phyloP scores from a whole-genome alignment of 2,113 vertebrate genomes.

The Scophthalmus maximus region DNA sequence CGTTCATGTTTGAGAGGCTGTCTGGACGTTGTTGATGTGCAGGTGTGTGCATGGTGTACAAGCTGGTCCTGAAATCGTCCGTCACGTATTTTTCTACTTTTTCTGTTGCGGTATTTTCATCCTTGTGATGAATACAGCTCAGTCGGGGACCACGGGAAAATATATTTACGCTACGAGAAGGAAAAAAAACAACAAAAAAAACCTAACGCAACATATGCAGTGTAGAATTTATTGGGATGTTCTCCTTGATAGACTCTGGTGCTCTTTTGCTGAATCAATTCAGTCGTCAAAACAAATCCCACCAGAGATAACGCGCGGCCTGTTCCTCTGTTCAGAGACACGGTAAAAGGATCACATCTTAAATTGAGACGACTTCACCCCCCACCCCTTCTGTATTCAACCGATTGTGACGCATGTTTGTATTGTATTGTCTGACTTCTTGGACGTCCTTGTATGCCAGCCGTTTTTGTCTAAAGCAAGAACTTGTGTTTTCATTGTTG shows the following conservation, averaged over 20 bases:
- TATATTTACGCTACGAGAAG: slow-evolving; percentile 57
- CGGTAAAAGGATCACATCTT: slow-evolving; percentile 13
- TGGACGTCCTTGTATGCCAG: slow-evolving; percentile 76
- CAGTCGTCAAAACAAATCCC: slow-evolving; percentile 21
- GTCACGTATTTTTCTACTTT: slow-evolving; percentile 71
- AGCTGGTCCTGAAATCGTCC: slow-evolving; percentile 54
- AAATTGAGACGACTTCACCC: slow-evolving; percentile 40
- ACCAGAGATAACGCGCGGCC: slow-evolving; percentile 11
- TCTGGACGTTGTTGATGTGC: not conserved
- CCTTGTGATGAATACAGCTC: slow-evolving; percentile 61
- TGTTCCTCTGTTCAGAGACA: slow-evolving; percentile 39
- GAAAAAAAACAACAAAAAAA: slow-evolving; percentile 2
- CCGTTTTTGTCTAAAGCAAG: slow-evolving; percentile 74
- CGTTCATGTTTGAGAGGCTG: slow-evolving; percentile 20
- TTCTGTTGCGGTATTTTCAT: slow-evolving; percentile 65
- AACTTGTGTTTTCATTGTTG: slow-evolving; percentile 76
- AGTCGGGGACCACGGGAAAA: slow-evolving; percentile 56
- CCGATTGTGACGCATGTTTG: slow-evolving; percentile 78
- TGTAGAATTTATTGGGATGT: slow-evolving; percentile 43
- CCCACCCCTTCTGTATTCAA: slow-evolving; percentile 51
- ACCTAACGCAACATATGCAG: slow-evolving; percentile 62
- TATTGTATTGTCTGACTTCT: slow-evolving; percentile 78
- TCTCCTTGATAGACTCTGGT: slow-evolving; percentile 57
- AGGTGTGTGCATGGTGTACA: slow-evolving; percentile 5
- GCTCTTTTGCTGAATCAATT: slow-evolving; percentile 59